Base-by-base conservation (phyloP, 2,797 vertebrate species). In the Prionace glauca region DNA sequence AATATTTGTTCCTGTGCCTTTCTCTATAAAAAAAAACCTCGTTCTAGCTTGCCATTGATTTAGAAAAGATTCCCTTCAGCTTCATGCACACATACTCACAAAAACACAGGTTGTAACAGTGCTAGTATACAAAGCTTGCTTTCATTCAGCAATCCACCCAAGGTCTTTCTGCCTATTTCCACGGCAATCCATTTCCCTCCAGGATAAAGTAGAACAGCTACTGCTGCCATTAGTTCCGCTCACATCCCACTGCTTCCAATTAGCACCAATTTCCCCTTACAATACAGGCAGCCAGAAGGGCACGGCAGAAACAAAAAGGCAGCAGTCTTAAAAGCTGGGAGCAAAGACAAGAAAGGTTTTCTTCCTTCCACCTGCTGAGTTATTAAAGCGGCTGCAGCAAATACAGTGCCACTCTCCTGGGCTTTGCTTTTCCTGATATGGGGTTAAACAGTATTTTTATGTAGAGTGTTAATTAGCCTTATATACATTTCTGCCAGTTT, bases 241-340 rank as follows among this genome's bases (percentile, higher is more conserved):
- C 96, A 96, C 92, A 97, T 96, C 96, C 95, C 95, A 97, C 95
- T 96, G 96, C 96, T 97, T 97, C 96, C 96, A 96, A 97, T 96
- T 97, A 97, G 96, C 96, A 96, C 96, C 79, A 96, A 96, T 96
- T 97, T 97, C 96, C 96, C 96, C 69, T 97, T 96, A 96, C 20
- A 96, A 96, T 29, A 67, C 20, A 96, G 96, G 95, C 93, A 96
- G 96, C 62, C 96, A 96, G 96, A 96, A 97, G 96, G 96, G 81
- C 77, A 96, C 93, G 97, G 96, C 87, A 96, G 84, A 41, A 95
- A 96, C 86, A 96, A 95, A 95, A 91, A 91, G 60, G 67, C 29
- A 95, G n/a, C 9, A 81, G 24, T 91, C 96, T 96, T 95, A 96
- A 96, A 96, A 95, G 71, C 41, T 95, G 79, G 36, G 69, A 72